Conservation (phyloP, 2,113 vertebrate genomes). For the Myiagra hebetior region DNA sequence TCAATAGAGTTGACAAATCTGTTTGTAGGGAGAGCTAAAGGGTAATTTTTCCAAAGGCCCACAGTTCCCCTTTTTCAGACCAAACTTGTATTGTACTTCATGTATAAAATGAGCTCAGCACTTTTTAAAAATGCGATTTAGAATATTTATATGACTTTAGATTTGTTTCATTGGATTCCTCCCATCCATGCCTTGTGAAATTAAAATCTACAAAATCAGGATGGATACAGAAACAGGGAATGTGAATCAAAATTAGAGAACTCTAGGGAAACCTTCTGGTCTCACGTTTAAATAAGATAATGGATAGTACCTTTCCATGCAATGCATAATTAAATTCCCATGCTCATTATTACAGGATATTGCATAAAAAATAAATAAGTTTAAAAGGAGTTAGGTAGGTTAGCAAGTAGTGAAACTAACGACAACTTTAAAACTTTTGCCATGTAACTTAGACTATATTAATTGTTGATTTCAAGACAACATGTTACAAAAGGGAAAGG, state of each 20-base stretch:
- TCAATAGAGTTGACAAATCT: not conserved
- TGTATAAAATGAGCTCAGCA: not conserved
- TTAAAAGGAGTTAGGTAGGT: not conserved
- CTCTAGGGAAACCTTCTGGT: not conserved
- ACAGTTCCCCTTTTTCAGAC: not conserved
- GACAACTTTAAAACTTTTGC: not conserved
- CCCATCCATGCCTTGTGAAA: not conserved
- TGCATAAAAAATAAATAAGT: not conserved
- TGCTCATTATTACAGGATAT: not conserved
- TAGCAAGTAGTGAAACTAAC: not conserved
- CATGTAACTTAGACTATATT: not conserved
- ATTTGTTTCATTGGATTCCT: not conserved
- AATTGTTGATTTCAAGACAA: not conserved
- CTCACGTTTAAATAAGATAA: not conserved
- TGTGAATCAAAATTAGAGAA: not conserved
- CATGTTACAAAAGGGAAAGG: not conserved
- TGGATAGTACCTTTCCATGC: fast-evolving
- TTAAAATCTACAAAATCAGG: not conserved
- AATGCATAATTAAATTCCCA: not conserved
- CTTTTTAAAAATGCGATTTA: not conserved
- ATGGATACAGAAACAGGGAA: not conserved
- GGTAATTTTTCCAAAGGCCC: not conserved
- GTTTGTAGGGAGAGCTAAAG: not conserved
- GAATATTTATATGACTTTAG: not conserved
- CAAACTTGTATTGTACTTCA: not conserved